Evolutionary conservation across 92 coral and sea anemone species (phyloP), one percentile per base, ranked within the genome.

Genomic region (Virgularia gustaviana): DNA sequence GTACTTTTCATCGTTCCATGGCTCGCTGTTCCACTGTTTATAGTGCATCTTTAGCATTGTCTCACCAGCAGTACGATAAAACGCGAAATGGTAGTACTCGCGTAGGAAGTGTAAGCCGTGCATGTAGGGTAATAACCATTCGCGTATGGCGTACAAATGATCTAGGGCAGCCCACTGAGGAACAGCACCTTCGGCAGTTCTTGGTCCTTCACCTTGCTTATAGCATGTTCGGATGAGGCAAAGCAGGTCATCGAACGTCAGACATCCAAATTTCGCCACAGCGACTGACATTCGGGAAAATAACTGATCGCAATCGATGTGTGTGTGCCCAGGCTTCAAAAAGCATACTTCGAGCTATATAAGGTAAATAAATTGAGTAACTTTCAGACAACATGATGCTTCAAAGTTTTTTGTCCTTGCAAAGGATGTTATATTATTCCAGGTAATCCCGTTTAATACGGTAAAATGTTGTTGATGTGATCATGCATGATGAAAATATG

Each of bases 221-320:
- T 82, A 79, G 29, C 90, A 82, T 16, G 9, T 25, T 45, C 83
- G 44, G 4, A 86, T 44, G 2, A 82, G 85, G 22, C 36, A 42
- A 10, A 86, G 72, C 0, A 82, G 79, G 35, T 86, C 87, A 24
- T 78, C 61, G 36, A 49, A 80, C 0, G 87, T 86, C 1, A 78
- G 67, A 16, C 79, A 84, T 0, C 90, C 87, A 27, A 63, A 73
- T 39, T 71, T 34, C 35, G 70, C 38, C 1, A 76, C 83, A 0
- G 88, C 81, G 31, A 83, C 88, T 0, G 88, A 87, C 44, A 87
- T 20, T 7, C 83, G 30, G 0, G 86, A 87, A 16, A 87, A 83
- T 63, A 79, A 9, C 42, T 83, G 88, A 23, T 87, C 91, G 31
- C 81, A 83, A 49, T 87, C 85, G 24, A 83, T 86, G 68, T 87